Conservation (phyloP, 2,113 vertebrate species). For the Aptenodytes patagonicus region DNA sequence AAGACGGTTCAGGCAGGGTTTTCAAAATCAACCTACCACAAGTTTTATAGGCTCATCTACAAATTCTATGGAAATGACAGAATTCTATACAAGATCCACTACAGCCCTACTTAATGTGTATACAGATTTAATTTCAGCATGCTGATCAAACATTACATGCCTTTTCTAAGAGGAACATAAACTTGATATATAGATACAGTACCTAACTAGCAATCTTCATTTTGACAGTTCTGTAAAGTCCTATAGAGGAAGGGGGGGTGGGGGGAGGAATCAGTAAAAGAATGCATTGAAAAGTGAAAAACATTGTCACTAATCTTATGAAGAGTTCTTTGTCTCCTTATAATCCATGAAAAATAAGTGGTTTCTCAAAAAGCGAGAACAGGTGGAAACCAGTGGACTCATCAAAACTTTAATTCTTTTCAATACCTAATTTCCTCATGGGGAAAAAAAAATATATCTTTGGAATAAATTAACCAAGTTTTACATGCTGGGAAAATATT, state of each 20-base stretch:
- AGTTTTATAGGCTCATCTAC: background rate
- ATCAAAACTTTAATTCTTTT: background rate
- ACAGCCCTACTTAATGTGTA: background rate
- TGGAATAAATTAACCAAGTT: background rate
- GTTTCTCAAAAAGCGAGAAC: background rate
- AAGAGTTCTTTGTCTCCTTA: background rate
- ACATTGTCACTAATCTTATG: background rate
- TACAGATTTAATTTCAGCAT: background rate
- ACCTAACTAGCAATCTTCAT: background rate
- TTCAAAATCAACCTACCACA: background rate
- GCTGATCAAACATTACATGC: background rate
- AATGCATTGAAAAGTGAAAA: background rate
- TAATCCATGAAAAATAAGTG: background rate
- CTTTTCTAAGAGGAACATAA: background rate
- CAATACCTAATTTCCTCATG: background rate
- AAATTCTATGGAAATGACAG: background rate
- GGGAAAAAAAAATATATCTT: background rate
- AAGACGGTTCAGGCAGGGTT: background rate
- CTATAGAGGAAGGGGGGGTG: background rate
- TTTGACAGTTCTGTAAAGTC: background rate
- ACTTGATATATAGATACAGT: background rate
- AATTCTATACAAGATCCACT: background rate
- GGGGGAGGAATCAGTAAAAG: background rate
- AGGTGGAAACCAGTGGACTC: background rate
- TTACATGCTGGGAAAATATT: background rate